These are phyloP conservation scores for Melieria omissa DNA, from an alignment of 2,888 invertebrate species.

Conservation along the genomic window DNA sequence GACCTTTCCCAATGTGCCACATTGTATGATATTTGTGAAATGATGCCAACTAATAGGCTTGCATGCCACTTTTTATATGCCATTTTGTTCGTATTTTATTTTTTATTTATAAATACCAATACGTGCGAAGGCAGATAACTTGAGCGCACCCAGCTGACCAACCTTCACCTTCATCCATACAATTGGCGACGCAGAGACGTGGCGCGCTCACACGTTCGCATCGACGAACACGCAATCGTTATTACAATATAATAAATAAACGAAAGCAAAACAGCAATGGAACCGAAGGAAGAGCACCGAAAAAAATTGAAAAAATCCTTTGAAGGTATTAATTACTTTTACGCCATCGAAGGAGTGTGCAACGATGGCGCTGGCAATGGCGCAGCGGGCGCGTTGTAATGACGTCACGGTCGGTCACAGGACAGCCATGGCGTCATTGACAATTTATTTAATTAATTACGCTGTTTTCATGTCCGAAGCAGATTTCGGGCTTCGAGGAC, in stretches of 20 bases:
- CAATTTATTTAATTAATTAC: slow-evolving; percentile 26
- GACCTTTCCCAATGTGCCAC: too few relatives aligned
- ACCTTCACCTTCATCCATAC: too few relatives aligned
- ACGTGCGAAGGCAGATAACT: too few relatives aligned
- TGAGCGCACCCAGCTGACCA: too few relatives aligned
- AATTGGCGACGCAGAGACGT: too few relatives aligned
- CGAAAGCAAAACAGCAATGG: background rate
- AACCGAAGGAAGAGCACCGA: too few relatives aligned
- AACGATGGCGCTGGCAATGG: too few relatives aligned
- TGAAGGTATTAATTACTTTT: background rate
- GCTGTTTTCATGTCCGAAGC: slow-evolving; percentile 14
- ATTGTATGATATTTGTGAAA: too few relatives aligned
- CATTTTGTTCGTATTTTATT: too few relatives aligned
- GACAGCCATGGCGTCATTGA: slow-evolving; percentile 15
- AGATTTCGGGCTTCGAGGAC: background rate
- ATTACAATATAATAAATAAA: slow-evolving; percentile 1
- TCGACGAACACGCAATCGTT: slow-evolving; percentile 17
- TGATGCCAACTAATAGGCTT: too few relatives aligned
- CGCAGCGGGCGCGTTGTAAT: background rate
- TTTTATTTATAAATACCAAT: too few relatives aligned
- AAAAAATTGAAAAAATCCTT: background rate
- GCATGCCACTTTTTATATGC: too few relatives aligned
- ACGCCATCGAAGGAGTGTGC: background rate
- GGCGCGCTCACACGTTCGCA: background rate
- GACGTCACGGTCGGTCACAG: slow-evolving; percentile 18